Evolutionary conservation across 1,140 invertebrate genomes (phyloP), one percentile per base, ranked within the genome.

Genomic region (Cotesia chilonis): DNA sequence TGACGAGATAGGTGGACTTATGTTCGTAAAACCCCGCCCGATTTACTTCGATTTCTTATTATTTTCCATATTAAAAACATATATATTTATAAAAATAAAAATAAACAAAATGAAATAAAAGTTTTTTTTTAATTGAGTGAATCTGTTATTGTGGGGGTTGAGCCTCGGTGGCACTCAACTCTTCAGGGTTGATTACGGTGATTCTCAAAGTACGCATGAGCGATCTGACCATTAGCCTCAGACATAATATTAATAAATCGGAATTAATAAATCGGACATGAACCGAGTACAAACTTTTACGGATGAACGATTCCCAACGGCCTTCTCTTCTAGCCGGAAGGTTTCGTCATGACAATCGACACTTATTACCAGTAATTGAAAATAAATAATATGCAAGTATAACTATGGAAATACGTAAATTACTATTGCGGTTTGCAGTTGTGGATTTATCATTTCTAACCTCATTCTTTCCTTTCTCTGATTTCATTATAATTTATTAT

Each of bases 1-100:
- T 71, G 73, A 65, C 68, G 68, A 70, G 72, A 74, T 74, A 70
- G 72, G 61, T 70, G 63, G 54, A 52, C 60, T 70, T 38, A 68
- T 68, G 59, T n/a, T 14, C 47, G n/a, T n/a, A 47, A 47, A 28
- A 63, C 10, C 36, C 36, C n/a, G 20, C 51, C 47, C 66, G 28
- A 10, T 9, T 28, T 20, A 2, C 41, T 28, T 55, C 57, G 9
- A 20, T 38, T 52, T n/a, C 7, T 55, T 54, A 4, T 68, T 51
- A 37, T 20, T 66, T 52, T 54, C 20, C 66, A 36, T 55, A 37
- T 52, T 47, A 4, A 3, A 7, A 20, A n/a, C 9, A 4, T 14
- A 6, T 9, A 9, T 20, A 10, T 28, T n/a, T 28, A n/a, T 14
- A 17, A 55, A n/a, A 55, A 55, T 28, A 28, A 28, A 28, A 28